These are phyloP conservation scores for Ditula angustiorana DNA, from an alignment of 2,888 invertebrate species.

Conservation along the genomic window DNA sequence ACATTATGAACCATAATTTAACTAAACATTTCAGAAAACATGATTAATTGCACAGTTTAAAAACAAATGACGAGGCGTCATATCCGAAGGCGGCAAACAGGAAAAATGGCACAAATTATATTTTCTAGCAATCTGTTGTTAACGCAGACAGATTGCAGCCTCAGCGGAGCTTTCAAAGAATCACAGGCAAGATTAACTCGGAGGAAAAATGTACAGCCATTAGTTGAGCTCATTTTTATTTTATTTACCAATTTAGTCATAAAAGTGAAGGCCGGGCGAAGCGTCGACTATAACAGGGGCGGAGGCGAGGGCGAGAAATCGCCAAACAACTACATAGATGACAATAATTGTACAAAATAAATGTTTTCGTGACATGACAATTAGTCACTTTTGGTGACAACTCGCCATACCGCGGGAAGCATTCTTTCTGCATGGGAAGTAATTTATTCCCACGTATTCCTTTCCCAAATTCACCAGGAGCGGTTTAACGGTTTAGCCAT, in stretches of 20 bases:
- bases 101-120: constrained; percentile 26
- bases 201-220: constrained; percentile 40
- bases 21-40: not conserved
- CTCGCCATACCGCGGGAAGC: too few species aligned
- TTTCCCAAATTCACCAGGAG: too few species aligned
- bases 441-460: too few species aligned
- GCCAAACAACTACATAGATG: not conserved
- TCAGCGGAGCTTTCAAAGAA: constrained; percentile 16
- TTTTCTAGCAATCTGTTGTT: constrained; percentile 28
- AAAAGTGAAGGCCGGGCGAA: constrained; percentile 2
- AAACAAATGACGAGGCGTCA: constrained; percentile 16
- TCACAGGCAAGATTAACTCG: constrained; percentile 35
- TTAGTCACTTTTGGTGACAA: too few species aligned
- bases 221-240: constrained; percentile 41
- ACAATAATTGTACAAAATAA: too few species aligned
- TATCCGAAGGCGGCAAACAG: not conserved
- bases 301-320: not conserved
- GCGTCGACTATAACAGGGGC: not conserved
- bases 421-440: too few species aligned
- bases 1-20: not conserved
- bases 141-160: constrained; percentile 31
- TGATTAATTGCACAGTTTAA: constrained; percentile 1
- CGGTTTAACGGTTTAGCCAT: too few species aligned
- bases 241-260: constrained; percentile 41
- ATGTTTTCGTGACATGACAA: too few species aligned